A percentile compares a stretch with the other conserved stretches of the same genome.
Evolutionary conservation across 2,113 vertebrate genomes (phyloP).

Genomic region (Hemichromis elongatus): DNA sequence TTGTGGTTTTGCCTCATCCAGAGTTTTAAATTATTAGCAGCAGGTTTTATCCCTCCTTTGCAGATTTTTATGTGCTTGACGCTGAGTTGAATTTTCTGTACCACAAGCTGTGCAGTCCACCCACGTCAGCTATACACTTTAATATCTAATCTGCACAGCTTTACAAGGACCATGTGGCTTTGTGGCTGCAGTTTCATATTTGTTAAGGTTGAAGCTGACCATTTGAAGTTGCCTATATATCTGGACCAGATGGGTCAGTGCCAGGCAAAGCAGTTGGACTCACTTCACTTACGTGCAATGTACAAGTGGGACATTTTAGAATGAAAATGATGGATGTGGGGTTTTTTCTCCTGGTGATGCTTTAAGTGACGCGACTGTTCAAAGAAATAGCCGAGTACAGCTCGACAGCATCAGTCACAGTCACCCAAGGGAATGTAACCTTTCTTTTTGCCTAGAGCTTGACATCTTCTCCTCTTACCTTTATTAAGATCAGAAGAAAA

Average conservation of each 20-base stretch:
- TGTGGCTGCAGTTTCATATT: background rate
- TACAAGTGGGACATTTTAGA: slow-evolving; percentile 12
- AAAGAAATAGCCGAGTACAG: background rate
- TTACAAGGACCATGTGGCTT: slow-evolving; percentile 19
- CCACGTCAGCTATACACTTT: slow-evolving; percentile 5
- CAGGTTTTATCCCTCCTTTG: background rate
- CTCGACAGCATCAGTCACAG: background rate
- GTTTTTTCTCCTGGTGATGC: background rate
- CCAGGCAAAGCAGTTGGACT: background rate
- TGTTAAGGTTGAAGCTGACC: slow-evolving; percentile 14
- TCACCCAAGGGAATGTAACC: background rate
- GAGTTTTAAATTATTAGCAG: slow-evolving; percentile 11
- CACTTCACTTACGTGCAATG: slow-evolving; percentile 4
- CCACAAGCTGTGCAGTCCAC: background rate
- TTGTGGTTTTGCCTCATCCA: slow-evolving; percentile 7
- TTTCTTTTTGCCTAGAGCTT: background rate
- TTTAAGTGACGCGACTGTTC: slow-evolving; percentile 20
- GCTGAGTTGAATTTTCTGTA: background rate
- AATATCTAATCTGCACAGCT: slow-evolving; percentile 42
- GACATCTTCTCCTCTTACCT: background rate
- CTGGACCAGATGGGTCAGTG: slow-evolving; percentile 39
- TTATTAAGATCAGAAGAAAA: background rate
- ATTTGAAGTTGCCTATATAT: slow-evolving; percentile 45
- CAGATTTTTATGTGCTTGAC: background rate
- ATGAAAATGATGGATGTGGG: slow-evolving; percentile 53